A percentile compares a stretch with the other conserved stretches of the same genome.
Evolutionary conservation across 2,888 invertebrate species (phyloP).

Genomic region (Rhorus exstirpatorius): DNA sequence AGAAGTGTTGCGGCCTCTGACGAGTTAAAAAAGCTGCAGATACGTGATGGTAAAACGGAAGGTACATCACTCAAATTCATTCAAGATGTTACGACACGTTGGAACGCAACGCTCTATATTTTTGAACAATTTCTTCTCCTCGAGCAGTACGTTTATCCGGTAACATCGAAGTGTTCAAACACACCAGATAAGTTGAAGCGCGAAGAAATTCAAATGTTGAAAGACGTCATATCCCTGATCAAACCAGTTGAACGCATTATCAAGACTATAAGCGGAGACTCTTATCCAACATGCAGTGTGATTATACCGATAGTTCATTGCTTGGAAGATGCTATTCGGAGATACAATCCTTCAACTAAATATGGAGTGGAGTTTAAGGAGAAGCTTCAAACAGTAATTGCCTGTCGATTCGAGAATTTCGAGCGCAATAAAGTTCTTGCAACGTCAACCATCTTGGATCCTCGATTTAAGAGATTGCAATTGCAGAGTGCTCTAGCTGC

Average conservation of each 20-base stretch:
- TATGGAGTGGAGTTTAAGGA: constrained; percentile 59
- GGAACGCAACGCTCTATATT: constrained; percentile 69
- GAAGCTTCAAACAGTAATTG: constrained; percentile 47
- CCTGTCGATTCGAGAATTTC: constrained; percentile 60
- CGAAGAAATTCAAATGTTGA: constrained; percentile 65
- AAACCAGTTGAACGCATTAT: constrained; percentile 69
- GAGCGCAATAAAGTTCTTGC: constrained; percentile 59
- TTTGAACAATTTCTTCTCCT: constrained; percentile 65
- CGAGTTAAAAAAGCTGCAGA: constrained; percentile 67
- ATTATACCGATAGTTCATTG: constrained; percentile 70
- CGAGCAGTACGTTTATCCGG: constrained; percentile 67
- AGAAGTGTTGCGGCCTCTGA: constrained; percentile 68
- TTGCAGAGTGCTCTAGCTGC: constrained; percentile 62
- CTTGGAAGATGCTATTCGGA: constrained; percentile 22
- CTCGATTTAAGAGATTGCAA: constrained; percentile 72
- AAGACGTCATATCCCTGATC: constrained; percentile 64
- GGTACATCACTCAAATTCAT: constrained; percentile 62
- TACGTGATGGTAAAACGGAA: constrained; percentile 67
- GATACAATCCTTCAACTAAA: constrained; percentile 15
- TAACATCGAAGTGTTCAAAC: constrained; percentile 63
- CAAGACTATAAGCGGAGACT: constrained; percentile 69
- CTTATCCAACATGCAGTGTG: constrained; percentile 70
- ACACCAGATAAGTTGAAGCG: constrained; percentile 67
- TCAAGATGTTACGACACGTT: constrained; percentile 69
- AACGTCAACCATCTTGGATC: constrained; percentile 68